Evolutionary conservation across 2,797 vertebrate genomes (phyloP), one percentile per base, ranked within the genome.

Genomic region (Etheostoma perlongum): DNA sequence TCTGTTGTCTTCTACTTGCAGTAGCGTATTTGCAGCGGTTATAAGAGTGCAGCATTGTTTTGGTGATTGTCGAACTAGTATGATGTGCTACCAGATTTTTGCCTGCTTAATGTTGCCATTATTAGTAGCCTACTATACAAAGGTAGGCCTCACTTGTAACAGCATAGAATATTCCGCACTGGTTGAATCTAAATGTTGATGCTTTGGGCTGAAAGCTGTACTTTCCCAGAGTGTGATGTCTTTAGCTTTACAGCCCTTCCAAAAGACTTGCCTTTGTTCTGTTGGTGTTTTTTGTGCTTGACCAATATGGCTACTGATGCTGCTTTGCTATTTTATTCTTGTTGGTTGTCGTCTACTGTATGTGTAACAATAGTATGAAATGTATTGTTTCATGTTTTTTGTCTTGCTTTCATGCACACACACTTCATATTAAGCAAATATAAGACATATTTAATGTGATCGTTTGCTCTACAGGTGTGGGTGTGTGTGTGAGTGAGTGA

Each of bases 221-320:
- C 14, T 54, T 54, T 15, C 52, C 52, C 52, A 27, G 52, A 27
- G 25, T 27, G 15, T 16, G 0, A 27, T 1, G 6, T 54, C 14
- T 54, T 54, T 6, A 15, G 52, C 14, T 54, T 54, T n/a, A 23
- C 53, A 54, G 53, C 14, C 27, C 7, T 27, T 27, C 16, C 15
- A 55, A 55, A 55, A 55, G 53, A 55, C 25, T 57, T 57, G 54
- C 27, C 21, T 70, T 36, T 16, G 67, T 21, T 58, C 2, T 8
- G 67, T 27, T 27, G 27, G 27, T 27, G 27, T 27, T 27, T 4
- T 27, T 27, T 27, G 27, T 5, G 27, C 27, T 27, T 5, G 27
- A 27, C 4, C 27, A 27, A 27, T 27, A 27, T 5, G 27, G 27
- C 27, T 27, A 5, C 4, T 27, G 27, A 27, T 27, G 27, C 27